A percentile compares a stretch with the other conserved stretches of the same genome.
phyloP scores from a whole-genome alignment of 2,888 invertebrate species.

The Yponomeuta sedellus region DNA sequence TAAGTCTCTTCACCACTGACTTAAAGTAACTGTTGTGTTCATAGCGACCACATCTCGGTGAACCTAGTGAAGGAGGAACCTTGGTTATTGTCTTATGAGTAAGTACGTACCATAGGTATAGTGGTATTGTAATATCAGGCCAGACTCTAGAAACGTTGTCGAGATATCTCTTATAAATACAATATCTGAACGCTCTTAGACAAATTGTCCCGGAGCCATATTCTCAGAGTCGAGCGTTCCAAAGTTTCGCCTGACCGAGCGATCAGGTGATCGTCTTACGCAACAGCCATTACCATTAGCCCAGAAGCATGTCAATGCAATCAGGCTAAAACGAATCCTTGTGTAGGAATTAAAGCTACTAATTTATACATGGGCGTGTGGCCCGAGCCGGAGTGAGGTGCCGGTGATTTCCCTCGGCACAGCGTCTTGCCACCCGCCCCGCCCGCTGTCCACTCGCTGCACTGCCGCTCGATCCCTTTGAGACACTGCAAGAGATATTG shows the following conservation, averaged over 20 bases:
- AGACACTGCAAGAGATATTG: neutral
- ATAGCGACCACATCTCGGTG: too few relatives aligned
- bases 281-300: too few relatives aligned
- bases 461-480: neutral
- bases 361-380: constrained; percentile 1
- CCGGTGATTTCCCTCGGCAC: neutral
- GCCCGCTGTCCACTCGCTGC: neutral
- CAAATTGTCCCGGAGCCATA: neutral
- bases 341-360: neutral
- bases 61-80: too few relatives aligned
- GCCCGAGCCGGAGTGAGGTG: constrained; percentile 1
- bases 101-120: neutral
- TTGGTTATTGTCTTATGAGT: too few relatives aligned
- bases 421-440: neutral
- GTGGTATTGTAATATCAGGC: neutral
- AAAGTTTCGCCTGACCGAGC: neutral
- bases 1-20: too few relatives aligned
- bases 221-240: neutral
- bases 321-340: neutral
- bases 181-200: neutral
- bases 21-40: too few relatives aligned
- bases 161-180: neutral
- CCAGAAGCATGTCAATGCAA: neutral
- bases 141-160: neutral
- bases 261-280: too few relatives aligned